phyloP scores from a whole-genome alignment of 2,113 vertebrate species.

The Anguilla japonica region DNA sequence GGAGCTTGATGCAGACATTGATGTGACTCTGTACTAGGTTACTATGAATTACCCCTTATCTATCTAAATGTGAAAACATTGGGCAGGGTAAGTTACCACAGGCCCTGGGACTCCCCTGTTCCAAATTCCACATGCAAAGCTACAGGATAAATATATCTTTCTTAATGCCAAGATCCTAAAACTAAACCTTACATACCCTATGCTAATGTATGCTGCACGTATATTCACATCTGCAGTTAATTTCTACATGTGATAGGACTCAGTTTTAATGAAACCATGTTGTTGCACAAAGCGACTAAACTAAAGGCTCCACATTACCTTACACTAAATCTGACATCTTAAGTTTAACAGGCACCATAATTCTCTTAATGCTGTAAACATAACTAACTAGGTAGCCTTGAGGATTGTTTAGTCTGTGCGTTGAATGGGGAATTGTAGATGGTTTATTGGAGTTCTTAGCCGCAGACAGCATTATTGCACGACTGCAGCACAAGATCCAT shows the following conservation, averaged over 20 bases:
- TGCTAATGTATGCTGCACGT: no score
- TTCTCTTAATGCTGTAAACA: neutral
- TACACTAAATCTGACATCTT: neutral
- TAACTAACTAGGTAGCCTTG: neutral
- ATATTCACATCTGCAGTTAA: neutral
- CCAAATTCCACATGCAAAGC: no score
- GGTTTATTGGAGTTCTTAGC: neutral
- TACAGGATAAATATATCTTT: no score
- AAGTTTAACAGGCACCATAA: neutral
- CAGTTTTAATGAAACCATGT: neutral
- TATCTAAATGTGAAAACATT: no score
- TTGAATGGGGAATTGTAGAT: neutral
- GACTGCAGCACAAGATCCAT: neutral
- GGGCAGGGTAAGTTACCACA: neutral
- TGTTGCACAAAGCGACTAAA: neutral
- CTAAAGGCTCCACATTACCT: neutral
- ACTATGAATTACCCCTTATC: no score
- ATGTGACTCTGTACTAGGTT: no score
- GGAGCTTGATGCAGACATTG: no score
- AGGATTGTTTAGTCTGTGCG: neutral
- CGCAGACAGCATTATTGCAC: neutral
- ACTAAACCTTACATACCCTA: no score
- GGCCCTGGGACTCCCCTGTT: neutral
- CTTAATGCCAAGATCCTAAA: no score
- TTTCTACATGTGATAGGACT: neutral